Evolutionary conservation across 2,113 vertebrate species (phyloP).

Genomic region (Eretmochelys imbricata): DNA sequence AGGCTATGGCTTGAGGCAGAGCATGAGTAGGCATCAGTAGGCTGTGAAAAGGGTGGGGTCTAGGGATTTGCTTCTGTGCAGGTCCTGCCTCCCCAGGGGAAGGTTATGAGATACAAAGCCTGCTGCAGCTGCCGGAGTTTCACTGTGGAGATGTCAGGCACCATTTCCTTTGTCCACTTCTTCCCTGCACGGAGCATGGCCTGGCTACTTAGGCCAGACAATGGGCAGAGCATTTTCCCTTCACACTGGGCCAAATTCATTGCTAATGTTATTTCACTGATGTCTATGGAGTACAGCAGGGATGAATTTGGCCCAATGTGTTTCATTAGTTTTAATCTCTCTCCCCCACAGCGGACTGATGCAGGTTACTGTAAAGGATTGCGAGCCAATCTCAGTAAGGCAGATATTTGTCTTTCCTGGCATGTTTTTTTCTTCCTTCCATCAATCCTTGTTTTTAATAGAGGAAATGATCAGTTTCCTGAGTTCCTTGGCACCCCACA

Average conservation of each 20-base stretch:
- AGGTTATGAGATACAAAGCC: background rate
- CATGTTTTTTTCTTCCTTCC: background rate
- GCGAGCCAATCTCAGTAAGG: background rate
- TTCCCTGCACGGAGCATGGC: background rate
- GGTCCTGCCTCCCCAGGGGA: background rate
- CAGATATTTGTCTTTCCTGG: background rate
- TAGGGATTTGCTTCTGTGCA: background rate
- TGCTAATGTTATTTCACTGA: background rate
- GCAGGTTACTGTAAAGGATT: background rate
- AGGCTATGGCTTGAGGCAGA: background rate
- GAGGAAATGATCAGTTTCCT: background rate
- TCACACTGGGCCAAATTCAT: background rate
- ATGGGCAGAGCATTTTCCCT: background rate
- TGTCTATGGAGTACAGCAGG: background rate
- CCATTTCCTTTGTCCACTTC: background rate
- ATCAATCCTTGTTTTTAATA: background rate
- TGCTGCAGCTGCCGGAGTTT: background rate
- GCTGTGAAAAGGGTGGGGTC: background rate
- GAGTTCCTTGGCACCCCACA: accelerated
- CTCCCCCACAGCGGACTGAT: background rate
- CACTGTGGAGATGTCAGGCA: background rate
- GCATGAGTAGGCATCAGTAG: background rate
- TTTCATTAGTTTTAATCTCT: background rate
- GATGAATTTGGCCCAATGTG: background rate
- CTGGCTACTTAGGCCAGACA: accelerated